Base-by-base conservation (phyloP, 2,888 invertebrate genomes). In the Philopedon plagiatum region DNA sequence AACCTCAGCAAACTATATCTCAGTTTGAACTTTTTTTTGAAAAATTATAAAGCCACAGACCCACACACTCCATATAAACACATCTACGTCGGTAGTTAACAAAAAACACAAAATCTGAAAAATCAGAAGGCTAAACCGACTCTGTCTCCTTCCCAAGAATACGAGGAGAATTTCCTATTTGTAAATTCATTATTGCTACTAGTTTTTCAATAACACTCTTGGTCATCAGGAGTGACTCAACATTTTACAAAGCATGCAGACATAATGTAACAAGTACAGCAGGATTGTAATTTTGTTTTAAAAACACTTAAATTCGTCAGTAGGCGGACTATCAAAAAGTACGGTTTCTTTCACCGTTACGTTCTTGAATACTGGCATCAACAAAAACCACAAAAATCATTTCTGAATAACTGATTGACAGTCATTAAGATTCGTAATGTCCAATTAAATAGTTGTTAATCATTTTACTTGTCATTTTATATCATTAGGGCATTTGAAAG, bases 371-470 rank as follows among this genome's bases (percentile, higher is more conserved):
- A 13, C 29, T 54, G 41, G 44, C 58, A 13, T 32, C 37, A 64
- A 64, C 61, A 70, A 44, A 70, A 49, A 32, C 65, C 54, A 66
- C 67, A 68, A 73, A 67, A 75, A 75, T 75, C 69, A 76, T 61
- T 67, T 18, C 56, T 41, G 61, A 69, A 70, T 66, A 73, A 69
- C 64, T 73, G 70, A 73, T 73, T 70, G 64, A 32, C 19, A 37
- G 62, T 75, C 75, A 78, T 80, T 80, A 79, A 77, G 77, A 79
- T 80, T 77, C 77, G 74, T 64, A 46, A 56, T 49, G 71, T 75
- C 77, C 76, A 78, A 78, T 78, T 77, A 77, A 78, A 77, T 75
- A 61, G 67, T 75, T 66, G 76, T 78, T 78, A 75, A 75, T 79
- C 78, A 80, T 79, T 70, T 70, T 51, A 74, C 70, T 71, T 66